A percentile compares a stretch with the other conserved stretches of the same genome.
Evolutionary conservation across 92 coral and sea anemone genomes (phyloP).

Genomic region (Muricea muricata): DNA sequence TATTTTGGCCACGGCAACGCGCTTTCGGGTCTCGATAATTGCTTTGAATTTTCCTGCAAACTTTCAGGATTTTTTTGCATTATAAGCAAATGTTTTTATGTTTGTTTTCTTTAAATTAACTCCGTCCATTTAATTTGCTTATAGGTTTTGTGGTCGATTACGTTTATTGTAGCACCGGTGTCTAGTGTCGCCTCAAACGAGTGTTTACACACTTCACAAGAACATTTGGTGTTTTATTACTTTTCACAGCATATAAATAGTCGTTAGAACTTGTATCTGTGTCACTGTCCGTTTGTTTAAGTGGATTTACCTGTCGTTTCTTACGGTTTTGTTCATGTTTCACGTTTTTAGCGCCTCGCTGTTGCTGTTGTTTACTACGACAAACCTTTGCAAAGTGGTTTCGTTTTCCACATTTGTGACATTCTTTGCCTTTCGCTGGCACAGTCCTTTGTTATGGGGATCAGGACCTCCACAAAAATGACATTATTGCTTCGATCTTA

Average conservation of each 20-base stretch:
- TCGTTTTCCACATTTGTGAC: neutral
- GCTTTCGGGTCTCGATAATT: neutral
- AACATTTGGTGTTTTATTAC: neutral
- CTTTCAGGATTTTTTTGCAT: neutral
- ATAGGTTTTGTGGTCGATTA: neutral
- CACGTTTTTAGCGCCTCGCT: neutral
- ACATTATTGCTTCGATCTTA: neutral
- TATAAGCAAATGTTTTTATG: too few species aligned
- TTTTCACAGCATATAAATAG: neutral
- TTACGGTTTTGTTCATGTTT: too few species aligned
- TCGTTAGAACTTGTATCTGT: too few species aligned
- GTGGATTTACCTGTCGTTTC: neutral
- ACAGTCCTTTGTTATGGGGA: neutral
- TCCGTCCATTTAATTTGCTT: too few species aligned
- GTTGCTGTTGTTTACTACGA: neutral
- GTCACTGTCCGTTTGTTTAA: too few species aligned
- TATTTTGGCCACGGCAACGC: too few species aligned
- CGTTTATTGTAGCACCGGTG: neutral
- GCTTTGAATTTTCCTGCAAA: neutral
- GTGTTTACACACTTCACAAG: neutral
- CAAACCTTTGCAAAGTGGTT: neutral
- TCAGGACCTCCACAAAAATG: neutral
- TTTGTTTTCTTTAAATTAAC: neutral
- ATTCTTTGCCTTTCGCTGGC: conserved; percentile 13
- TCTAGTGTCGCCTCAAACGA: neutral